A percentile compares a stretch with the other conserved stretches of the same genome.
phyloP scores from a whole-genome alignment of 1,140 invertebrate species.

The Drosophila nigrodunni region DNA sequence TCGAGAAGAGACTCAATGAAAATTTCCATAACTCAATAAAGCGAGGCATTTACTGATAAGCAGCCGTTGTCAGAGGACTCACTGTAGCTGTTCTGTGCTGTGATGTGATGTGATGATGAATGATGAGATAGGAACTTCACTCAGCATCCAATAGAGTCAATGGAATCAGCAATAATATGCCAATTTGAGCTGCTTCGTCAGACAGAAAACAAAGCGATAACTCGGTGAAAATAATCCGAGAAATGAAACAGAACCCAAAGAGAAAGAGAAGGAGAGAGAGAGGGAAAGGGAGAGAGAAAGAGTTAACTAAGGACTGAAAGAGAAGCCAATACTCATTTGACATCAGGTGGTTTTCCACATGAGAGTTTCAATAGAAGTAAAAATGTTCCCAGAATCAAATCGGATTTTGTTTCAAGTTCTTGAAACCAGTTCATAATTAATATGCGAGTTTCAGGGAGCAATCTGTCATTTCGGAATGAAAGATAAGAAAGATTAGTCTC shows the following conservation, averaged over 20 bases:
- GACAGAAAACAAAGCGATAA: conserved; percentile 21
- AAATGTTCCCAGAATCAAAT: conserved; percentile 9
- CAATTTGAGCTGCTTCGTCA: conserved; percentile 33
- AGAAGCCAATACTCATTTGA: not conserved
- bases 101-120: conserved; percentile 36
- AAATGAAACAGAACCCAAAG: conserved; percentile 12
- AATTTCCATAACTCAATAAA: conserved; percentile 53
- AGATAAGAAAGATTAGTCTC: conserved; percentile 11
- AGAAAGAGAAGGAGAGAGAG: not conserved
- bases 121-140: conserved; percentile 44
- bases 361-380: conserved; percentile 7
- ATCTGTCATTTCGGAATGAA: conserved; percentile 30
- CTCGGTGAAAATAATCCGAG: not conserved
- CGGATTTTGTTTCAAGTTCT: conserved; percentile 18
- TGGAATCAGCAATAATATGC: conserved; percentile 48
- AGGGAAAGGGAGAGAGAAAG: not conserved
- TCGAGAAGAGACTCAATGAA: conserved; percentile 23
- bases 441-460: conserved; percentile 46
- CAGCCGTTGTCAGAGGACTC: conserved; percentile 21
- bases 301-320: too few species aligned
- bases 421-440: conserved; percentile 41
- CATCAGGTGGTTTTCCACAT: conserved; percentile 3
- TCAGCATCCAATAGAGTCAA: conserved; percentile 17
- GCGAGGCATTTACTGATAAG: conserved; percentile 49
- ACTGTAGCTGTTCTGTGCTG: not conserved